These are phyloP conservation scores for Chrysodeixis includens DNA, from an alignment of 2,888 invertebrate genomes.

Conservation along the genomic window DNA sequence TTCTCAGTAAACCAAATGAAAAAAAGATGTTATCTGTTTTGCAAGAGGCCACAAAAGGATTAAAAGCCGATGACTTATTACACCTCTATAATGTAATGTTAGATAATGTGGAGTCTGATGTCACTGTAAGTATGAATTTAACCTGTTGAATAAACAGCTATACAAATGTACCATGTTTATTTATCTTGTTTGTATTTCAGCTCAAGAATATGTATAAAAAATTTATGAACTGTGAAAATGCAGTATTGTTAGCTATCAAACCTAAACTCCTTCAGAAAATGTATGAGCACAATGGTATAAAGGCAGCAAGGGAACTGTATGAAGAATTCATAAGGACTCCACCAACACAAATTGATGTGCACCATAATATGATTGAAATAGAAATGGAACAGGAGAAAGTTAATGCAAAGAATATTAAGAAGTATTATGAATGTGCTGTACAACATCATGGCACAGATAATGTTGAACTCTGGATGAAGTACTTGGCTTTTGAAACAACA, in stretches of 20 bases:
- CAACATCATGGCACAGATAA: constrained; percentile 91
- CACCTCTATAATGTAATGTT: constrained; percentile 76
- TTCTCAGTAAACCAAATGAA: constrained; percentile 74
- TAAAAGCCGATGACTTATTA: constrained; percentile 74
- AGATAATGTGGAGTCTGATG: constrained; percentile 73
- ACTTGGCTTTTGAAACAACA: constrained; percentile 91
- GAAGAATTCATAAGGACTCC: constrained; percentile 88
- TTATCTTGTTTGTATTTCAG: constrained; percentile 66
- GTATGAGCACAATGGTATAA: constrained; percentile 84
- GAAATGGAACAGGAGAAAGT: constrained; percentile 83
- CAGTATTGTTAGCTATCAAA: constrained; percentile 87
- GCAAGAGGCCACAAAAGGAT: constrained; percentile 74
- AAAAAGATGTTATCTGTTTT: constrained; percentile 73
- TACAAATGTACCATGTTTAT: neutral
- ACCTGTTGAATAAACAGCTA: neutral
- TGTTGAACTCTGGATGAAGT: constrained; percentile 92
- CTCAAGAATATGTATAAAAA: constrained; percentile 76
- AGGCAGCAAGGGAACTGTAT: constrained; percentile 90
- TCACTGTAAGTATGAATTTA: constrained; percentile 70
- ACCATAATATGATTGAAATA: constrained; percentile 90
- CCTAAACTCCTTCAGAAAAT: constrained; percentile 90
- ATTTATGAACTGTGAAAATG: constrained; percentile 84
- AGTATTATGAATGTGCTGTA: constrained; percentile 90
- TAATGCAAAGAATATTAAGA: constrained; percentile 86
- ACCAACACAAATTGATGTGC: constrained; percentile 90